Evolutionary conservation across 2,113 vertebrate genomes (phyloP), one percentile per base, ranked within the genome.

Genomic region (Butorides virescens): DNA sequence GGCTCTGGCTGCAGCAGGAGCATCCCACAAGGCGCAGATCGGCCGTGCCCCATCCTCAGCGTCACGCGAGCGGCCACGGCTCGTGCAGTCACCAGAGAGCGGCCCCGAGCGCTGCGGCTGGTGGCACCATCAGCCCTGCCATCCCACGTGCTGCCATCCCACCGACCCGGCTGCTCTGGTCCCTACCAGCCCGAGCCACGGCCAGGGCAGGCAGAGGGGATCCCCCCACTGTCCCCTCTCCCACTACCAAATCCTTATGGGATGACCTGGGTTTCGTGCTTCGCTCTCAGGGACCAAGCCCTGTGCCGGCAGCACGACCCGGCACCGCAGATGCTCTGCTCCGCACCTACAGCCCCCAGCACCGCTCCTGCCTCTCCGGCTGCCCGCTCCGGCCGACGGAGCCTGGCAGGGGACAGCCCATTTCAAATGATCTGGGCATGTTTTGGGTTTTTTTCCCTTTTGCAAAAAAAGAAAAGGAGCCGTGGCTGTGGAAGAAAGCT

Each of bases 61-160:
- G 39, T 22, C 1, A 0, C 3, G 39, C 0, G 1, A 67, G 25
- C 1, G 1, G 8, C 62, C 67, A 26, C 5, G 0, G 39, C 36
- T 78, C 72, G 30, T 22, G 4, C 14, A 8, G 11, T n/a, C 15
- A 10, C 56, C 2, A 2, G 44, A 39, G 42, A 85, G 58, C 1
- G 3, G 52, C 39, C 37, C 11, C 0, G 0, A 21, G 65, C 1
- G 0, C 53, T 20, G 47, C 65, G 78, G 61, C 22, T 80, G 61
- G 32, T 0, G 2, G 25, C 13, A 76, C n/a, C n/a, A 82, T 9
- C 70, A 74, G 75, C 36, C 34, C 36, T 71, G 25, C 19, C 30
- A 22, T 13, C 34, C 30, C 36, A 22, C 1, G 1, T 11, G 44
- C 52, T 53, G n/a, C n/a, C n/a, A n/a, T n/a, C n/a, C n/a, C n/a